These are phyloP conservation scores for Hyperopisus bebe DNA, from an alignment of 2,113 vertebrate species.

Conservation along the genomic window DNA sequence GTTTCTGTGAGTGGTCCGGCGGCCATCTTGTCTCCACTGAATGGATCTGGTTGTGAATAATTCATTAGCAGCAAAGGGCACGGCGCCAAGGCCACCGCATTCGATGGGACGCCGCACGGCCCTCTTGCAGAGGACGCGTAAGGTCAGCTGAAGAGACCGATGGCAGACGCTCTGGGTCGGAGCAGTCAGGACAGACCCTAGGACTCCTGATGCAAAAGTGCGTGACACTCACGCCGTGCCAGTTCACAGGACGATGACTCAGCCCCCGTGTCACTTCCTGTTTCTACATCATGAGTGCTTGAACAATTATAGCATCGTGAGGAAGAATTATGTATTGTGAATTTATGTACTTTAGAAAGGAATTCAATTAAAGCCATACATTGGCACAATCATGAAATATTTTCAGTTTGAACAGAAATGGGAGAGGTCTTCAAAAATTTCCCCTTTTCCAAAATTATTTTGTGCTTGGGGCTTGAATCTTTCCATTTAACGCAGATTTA, in stretches of 20 bases:
- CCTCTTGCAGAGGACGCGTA: background rate
- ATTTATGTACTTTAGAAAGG: background rate
- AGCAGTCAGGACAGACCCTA: background rate
- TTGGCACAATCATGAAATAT: background rate
- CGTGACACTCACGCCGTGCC: background rate
- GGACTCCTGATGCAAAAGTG: background rate
- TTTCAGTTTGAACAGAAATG: background rate
- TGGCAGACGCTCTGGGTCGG: too few relatives aligned
- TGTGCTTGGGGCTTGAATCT: background rate
- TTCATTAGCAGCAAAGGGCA: slow-evolving; percentile 44
- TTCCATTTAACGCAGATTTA: background rate
- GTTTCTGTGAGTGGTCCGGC: background rate
- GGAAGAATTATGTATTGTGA: background rate
- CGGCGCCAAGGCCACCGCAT: slow-evolving; percentile 42
- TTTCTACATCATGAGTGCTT: background rate
- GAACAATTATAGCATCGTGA: background rate
- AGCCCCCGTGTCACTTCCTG: background rate
- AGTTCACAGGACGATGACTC: background rate
- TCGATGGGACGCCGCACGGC: slow-evolving; percentile 44
- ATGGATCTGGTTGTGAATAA: slow-evolving; percentile 56
- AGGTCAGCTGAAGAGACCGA: background rate
- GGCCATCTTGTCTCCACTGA: slow-evolving; percentile 43
- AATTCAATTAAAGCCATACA: background rate
- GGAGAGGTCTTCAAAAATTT: background rate
- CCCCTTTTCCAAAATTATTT: background rate